Evolutionary conservation across 2,888 invertebrate species (phyloP).

Genomic region (Diarsia mendica): DNA sequence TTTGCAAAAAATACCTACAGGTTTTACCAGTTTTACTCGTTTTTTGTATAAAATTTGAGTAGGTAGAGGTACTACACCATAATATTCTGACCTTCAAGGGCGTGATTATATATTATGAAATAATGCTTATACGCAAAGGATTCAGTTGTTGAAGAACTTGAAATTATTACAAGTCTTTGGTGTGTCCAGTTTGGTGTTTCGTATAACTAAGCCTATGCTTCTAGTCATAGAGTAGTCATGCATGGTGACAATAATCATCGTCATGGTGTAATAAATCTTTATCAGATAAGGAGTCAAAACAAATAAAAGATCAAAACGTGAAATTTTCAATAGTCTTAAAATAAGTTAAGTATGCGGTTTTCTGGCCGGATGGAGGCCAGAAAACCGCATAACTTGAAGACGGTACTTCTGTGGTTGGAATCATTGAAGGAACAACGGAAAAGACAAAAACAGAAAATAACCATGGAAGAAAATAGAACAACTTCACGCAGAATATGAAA

Average conservation of each 20-base stretch:
- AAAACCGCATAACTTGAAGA: background rate
- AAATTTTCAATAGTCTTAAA: background rate
- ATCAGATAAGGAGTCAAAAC: background rate
- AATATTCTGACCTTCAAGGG: background rate
- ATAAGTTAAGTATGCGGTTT: too few relatives aligned
- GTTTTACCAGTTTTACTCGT: background rate
- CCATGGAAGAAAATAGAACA: slow-evolving; percentile 2
- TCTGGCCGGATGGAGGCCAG: too few relatives aligned
- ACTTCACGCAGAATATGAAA: slow-evolving; percentile 13
- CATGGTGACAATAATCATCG: too few relatives aligned
- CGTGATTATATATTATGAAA: background rate
- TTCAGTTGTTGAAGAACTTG: background rate
- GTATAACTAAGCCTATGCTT: background rate
- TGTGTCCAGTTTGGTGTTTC: too few relatives aligned
- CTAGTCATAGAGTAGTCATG: too few relatives aligned
- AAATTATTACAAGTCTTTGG: background rate
- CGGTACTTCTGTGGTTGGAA: background rate
- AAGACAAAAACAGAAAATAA: background rate
- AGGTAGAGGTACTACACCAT: background rate
- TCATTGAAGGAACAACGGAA: background rate
- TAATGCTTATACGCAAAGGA: background rate
- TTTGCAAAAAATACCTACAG: background rate
- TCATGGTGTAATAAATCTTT: background rate
- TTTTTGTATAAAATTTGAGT: background rate
- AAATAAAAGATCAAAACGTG: background rate